These are phyloP conservation scores for Phycodurus eques DNA, from an alignment of 2,113 vertebrate genomes.

Conservation along the genomic window DNA sequence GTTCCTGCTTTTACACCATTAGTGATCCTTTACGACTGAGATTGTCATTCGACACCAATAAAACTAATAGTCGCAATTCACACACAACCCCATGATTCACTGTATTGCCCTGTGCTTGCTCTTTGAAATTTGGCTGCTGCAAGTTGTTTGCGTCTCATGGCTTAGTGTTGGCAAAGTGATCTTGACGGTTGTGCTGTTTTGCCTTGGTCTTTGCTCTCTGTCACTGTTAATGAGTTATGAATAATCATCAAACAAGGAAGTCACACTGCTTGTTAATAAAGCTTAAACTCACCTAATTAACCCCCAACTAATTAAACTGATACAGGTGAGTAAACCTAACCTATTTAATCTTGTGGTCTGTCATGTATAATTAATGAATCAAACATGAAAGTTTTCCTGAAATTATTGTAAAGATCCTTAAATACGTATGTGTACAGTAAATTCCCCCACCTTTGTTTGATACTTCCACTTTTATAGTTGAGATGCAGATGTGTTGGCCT, in stretches of 20 bases:
- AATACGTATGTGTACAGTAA: constrained; percentile 3
- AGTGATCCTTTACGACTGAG: constrained; percentile 20
- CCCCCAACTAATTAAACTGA: constrained; percentile 47
- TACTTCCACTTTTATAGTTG: constrained; percentile 16
- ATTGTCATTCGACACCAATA: constrained; percentile 22
- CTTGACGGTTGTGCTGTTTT: constrained; percentile 30
- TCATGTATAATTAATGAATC: background rate
- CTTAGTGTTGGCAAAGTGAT: constrained; percentile 45
- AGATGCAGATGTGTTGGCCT: constrained; percentile 52
- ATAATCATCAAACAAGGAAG: constrained; percentile 51
- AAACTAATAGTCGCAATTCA: background rate
- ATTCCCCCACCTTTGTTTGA: background rate
- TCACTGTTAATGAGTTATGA: constrained; percentile 29
- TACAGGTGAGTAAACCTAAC: constrained; percentile 65
- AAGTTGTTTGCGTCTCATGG: constrained; percentile 33
- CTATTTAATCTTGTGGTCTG: constrained; percentile 9
- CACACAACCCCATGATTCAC: constrained; percentile 21
- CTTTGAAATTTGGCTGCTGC: constrained; percentile 56
- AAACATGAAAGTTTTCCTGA: constrained; percentile 9
- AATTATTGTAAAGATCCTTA: background rate
- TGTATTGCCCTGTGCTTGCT: constrained; percentile 44
- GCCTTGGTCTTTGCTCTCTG: constrained; percentile 40
- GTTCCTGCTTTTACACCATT: constrained; percentile 25
- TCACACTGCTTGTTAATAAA: constrained; percentile 57
- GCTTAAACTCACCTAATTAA: constrained; percentile 58